Base-by-base conservation (phyloP, 2,797 vertebrate genomes). In the Rhinogobio ventralis region DNA sequence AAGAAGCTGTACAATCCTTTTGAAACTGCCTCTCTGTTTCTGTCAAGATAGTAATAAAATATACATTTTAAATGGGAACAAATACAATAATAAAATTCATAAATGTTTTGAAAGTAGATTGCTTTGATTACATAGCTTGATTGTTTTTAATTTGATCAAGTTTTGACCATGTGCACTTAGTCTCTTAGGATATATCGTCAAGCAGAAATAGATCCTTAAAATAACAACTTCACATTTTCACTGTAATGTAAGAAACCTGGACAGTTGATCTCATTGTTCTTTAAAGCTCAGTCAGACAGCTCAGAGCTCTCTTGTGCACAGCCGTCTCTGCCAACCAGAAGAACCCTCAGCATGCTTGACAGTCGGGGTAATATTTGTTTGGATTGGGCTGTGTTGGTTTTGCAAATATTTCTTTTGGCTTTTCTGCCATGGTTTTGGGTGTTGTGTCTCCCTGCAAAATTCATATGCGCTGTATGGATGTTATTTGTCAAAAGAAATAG, bases 341-440 rank as follows among this genome's bases (percentile, higher is more conserved):
- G 57, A 75, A 66, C 68, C 39, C 25, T 33, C 33, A 55, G 49
- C 49, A 19, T 69, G 49, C 42, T 25, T 73, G 53, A 73, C 36
- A 73, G 69, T 64, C 45, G 4, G 23, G 57, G 75, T 62, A 20
- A 53, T 75, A 53, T 66, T 73, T 25, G 55, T 64, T 73, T 73
- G 53, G 69, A 73, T 25, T 66, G 69, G 25, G 57, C 62, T 53
- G 30, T 75, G 71, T 49, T 39, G 30, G 45, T 39, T 66, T 75
- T 64, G 45, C 45, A 51, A 66, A 75, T 74, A 28, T 77, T 55
- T 68, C 1, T 28, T 76, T 55, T 15, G 19, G 72, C 77, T 68
- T 76, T 77, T 68, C 62, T 76, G 42, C 36, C 55, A 49, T 74
- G 69, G 30, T 62, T 73, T 64, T 82, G 20, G 42, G 30, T 51